Percentiles rank a stretch among this genome's conserved stretches.
Conservation (phyloP, 1,140 invertebrate genomes). For the Colletes gigas region DNA sequence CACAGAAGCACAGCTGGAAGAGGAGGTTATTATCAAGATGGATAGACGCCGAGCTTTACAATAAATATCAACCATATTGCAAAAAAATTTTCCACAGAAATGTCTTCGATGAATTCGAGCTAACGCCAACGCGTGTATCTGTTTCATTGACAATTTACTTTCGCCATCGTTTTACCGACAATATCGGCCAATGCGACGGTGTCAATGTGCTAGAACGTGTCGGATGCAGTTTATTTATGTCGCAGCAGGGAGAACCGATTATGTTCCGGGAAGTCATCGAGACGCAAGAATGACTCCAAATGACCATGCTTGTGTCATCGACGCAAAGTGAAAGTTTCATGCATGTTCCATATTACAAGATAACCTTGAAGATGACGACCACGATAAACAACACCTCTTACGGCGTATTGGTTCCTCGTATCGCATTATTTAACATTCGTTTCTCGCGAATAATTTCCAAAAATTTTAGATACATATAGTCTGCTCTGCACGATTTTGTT, state of each 20-base stretch:
- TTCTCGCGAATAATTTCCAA: not conserved
- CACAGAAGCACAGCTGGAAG: too few species aligned
- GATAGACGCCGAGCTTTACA: too few species aligned
- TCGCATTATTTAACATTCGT: not conserved
- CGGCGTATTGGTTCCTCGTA: not conserved
- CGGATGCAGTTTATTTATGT: not conserved
- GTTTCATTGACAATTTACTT: slow-evolving; percentile 43
- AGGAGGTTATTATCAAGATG: too few species aligned
- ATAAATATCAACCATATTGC: not conserved
- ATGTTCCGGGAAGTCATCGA: slow-evolving; percentile 21
- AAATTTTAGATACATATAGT: too few species aligned
- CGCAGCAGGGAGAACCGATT: not conserved
- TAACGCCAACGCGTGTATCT: slow-evolving; percentile 36
- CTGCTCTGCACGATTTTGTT: not conserved
- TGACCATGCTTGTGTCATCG: slow-evolving; percentile 20
- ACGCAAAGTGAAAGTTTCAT: slow-evolving; percentile 39
- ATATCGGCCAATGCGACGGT: slow-evolving; percentile 20
- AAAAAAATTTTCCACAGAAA: not conserved
- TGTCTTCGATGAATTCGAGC: slow-evolving; percentile 1
- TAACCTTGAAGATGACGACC: slow-evolving; percentile 50
- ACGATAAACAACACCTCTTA: slow-evolving; percentile 36
- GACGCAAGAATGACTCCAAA: slow-evolving; percentile 22
- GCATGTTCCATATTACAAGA: slow-evolving; percentile 30
- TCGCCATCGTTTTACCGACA: slow-evolving; percentile 33
- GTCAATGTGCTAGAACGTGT: not conserved